Conservation (phyloP, 1,140 invertebrate species). For the Carposina sasakii region DNA sequence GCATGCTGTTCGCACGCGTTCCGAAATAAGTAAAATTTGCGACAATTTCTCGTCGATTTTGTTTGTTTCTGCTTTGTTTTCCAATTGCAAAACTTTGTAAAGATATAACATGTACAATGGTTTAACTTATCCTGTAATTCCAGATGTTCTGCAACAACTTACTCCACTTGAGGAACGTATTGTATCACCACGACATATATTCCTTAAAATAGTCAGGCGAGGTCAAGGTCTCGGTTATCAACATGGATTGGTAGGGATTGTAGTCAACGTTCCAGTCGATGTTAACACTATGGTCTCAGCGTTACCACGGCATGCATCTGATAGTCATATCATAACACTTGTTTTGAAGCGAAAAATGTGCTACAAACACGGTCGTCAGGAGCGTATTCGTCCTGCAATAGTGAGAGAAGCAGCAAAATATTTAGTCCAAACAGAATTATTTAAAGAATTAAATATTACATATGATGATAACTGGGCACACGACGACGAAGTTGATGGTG, state of each 20-base stretch:
- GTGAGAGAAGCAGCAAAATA: neutral
- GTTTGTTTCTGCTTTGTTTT: too few species aligned
- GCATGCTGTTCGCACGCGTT: too few species aligned
- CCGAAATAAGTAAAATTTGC: too few species aligned
- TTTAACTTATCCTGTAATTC: constrained; percentile 6
- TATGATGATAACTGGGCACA: neutral
- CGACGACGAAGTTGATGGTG: neutral
- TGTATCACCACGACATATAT: constrained; percentile 5
- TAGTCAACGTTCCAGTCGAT: constrained; percentile 5
- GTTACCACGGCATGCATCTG: constrained; percentile 1
- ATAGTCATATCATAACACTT: constrained; percentile 1
- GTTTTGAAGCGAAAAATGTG: constrained; percentile 1
- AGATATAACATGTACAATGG: too few species aligned
- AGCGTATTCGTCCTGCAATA: neutral
- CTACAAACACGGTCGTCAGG: constrained; percentile 1
- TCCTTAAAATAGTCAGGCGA: constrained; percentile 3
- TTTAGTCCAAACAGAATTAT: neutral
- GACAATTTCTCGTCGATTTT: too few species aligned
- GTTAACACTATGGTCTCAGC: constrained; percentile 5
- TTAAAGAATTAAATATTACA: neutral
- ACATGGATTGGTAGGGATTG: constrained; percentile 4
- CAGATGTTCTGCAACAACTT: neutral
- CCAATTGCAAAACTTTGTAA: too few species aligned
- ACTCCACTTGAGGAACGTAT: constrained; percentile 2
- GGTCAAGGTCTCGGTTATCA: constrained; percentile 3